Evolutionary conservation across 2,888 invertebrate species (phyloP).

Genomic region (Troides oblongomaculatus): DNA sequence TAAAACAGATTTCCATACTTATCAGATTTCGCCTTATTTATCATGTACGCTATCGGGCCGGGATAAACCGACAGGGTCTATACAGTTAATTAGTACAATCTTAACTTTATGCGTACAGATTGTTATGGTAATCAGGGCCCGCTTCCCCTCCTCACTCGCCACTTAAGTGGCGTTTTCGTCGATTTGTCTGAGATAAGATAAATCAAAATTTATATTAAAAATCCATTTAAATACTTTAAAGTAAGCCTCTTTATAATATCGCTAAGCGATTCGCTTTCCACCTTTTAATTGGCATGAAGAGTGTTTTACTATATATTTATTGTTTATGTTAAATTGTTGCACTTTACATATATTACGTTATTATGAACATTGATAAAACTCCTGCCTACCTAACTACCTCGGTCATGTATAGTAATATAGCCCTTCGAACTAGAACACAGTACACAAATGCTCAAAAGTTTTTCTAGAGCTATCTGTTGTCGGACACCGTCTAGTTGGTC

Average conservation of each 20-base stretch:
- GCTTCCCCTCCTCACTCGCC: conserved; percentile 46
- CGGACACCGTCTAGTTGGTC: no score
- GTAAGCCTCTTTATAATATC: conserved; percentile 4
- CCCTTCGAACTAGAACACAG: no score
- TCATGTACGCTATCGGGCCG: conserved; percentile 43
- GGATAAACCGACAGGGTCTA: conserved; percentile 53
- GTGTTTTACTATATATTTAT: neutral
- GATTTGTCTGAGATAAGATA: conserved; percentile 72
- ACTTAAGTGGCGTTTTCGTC: conserved; percentile 68
- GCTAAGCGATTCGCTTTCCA: conserved; percentile 8
- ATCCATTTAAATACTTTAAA: conserved; percentile 39
- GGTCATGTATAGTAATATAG: no score
- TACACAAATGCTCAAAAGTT: no score
- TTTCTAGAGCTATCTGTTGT: no score
- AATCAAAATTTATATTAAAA: conserved; percentile 46
- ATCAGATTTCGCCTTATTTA: conserved; percentile 54
- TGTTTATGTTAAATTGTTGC: neutral
- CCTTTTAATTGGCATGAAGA: conserved; percentile 18
- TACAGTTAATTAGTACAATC: conserved; percentile 74
- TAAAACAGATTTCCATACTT: conserved; percentile 41
- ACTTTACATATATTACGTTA: neutral
- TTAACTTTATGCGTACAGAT: conserved; percentile 74
- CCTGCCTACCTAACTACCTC: no score
- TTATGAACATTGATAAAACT: no score
- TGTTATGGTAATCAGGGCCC: conserved; percentile 68